Evolutionary conservation across 2,888 invertebrate species (phyloP).

Genomic region (Mantis religiosa): DNA sequence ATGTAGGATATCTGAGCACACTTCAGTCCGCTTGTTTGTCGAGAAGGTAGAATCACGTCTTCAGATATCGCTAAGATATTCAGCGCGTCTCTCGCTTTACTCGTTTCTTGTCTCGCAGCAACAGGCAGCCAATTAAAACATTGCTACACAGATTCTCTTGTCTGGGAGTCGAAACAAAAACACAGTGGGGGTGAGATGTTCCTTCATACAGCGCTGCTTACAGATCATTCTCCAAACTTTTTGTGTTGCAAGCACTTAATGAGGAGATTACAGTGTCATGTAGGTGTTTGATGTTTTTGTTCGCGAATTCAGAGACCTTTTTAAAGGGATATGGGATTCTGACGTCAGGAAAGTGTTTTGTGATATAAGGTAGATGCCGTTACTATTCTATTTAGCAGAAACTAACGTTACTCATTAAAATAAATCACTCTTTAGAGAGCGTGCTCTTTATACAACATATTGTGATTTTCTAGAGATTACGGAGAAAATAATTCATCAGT

Average conservation of each 20-base stretch:
- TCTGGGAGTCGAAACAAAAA: background rate
- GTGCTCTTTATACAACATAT: too few species aligned
- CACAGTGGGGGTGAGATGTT: background rate
- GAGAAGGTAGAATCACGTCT: too few species aligned
- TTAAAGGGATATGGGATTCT: too few species aligned
- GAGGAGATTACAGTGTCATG: background rate
- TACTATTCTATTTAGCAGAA: too few species aligned
- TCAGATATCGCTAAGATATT: background rate
- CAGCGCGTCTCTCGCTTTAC: background rate
- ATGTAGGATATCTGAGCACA: background rate
- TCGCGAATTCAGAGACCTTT: too few species aligned
- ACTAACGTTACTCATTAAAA: too few species aligned
- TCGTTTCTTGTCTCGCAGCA: background rate
- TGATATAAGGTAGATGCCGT: too few species aligned
- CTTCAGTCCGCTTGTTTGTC: background rate
- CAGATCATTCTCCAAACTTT: background rate
- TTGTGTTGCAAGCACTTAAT: background rate
- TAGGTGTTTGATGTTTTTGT: background rate
- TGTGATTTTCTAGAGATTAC: too few species aligned
- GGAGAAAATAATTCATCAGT: too few species aligned
- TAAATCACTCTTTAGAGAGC: too few species aligned
- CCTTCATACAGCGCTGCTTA: background rate
- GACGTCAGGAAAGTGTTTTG: too few species aligned
- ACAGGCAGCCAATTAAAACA: background rate
- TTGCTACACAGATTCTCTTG: background rate